These are phyloP conservation scores for Laterallus jamaicensis DNA, from an alignment of 2,113 vertebrate species.

Conservation along the genomic window DNA sequence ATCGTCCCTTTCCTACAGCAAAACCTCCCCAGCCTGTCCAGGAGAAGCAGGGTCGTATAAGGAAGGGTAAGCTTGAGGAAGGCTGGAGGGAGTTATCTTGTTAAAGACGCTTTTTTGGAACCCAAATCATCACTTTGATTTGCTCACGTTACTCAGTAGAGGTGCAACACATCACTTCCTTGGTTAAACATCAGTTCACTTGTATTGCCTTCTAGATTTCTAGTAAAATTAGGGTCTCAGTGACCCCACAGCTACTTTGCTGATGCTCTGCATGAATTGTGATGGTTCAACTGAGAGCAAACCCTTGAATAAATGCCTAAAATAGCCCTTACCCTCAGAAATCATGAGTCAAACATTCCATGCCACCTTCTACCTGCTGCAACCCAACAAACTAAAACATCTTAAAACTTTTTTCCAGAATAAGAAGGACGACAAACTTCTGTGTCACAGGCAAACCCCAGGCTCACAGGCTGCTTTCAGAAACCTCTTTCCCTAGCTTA, in stretches of 20 bases:
- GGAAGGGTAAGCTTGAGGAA: background rate
- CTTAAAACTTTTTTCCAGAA: background rate
- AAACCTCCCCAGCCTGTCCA: background rate
- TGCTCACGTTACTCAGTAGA: background rate
- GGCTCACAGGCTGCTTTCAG: background rate
- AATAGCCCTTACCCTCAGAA: background rate
- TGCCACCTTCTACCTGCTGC: background rate
- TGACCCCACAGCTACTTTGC: background rate
- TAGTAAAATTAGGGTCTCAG: background rate
- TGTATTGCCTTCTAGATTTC: background rate
- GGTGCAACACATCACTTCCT: background rate
- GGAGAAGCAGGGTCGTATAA: too few relatives aligned
- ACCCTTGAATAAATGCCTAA: background rate
- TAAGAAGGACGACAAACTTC: background rate
- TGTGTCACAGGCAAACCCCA: background rate
- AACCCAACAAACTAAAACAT: background rate
- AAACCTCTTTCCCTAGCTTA: background rate
- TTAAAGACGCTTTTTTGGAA: background rate
- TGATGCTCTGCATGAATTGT: background rate
- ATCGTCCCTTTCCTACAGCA: background rate
- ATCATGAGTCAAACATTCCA: background rate
- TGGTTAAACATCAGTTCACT: background rate
- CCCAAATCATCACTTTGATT: background rate
- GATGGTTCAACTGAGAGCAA: background rate
- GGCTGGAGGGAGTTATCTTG: background rate